Percentiles rank a stretch among this genome's conserved stretches.
Conservation (phyloP, 2,797 vertebrate genomes). For the Sebastes kiyomatsui region DNA sequence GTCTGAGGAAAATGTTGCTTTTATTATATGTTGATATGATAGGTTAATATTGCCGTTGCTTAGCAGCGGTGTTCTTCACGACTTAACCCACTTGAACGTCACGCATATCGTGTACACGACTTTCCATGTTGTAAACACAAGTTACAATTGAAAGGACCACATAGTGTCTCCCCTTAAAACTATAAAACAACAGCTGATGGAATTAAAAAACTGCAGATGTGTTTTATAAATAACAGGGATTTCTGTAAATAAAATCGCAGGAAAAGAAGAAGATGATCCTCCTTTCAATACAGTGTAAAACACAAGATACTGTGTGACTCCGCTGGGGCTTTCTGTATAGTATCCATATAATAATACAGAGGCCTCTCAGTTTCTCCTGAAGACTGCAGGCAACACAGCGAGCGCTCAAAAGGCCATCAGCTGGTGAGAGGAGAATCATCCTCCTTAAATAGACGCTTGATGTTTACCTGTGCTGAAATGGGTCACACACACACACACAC, state of each 20-base stretch:
- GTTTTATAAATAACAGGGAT: neutral
- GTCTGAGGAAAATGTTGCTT: no score
- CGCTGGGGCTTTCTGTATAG: neutral
- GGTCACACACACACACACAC: neutral
- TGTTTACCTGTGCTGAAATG: conserved; percentile 32
- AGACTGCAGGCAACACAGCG: neutral
- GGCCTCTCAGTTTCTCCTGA: neutral
- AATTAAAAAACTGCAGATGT: neutral
- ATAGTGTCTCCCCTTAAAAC: no score
- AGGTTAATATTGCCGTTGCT: no score
- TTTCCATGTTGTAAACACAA: no score
- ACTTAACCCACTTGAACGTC: no score
- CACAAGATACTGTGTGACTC: neutral
- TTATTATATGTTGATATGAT: no score
- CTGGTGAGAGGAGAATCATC: conserved; percentile 14
- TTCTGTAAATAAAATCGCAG: neutral
- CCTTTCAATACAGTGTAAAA: neutral
- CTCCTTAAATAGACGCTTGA: conserved; percentile 43
- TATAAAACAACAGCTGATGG: neutral
- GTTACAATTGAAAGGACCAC: no score
- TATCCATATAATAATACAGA: neutral
- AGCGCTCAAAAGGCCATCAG: conserved; percentile 1
- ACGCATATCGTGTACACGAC: no score
- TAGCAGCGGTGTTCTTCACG: no score
- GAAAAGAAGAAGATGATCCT: neutral